phyloP scores from a whole-genome alignment of 2,888 invertebrate genomes.

The Exocentrus adspersus region DNA sequence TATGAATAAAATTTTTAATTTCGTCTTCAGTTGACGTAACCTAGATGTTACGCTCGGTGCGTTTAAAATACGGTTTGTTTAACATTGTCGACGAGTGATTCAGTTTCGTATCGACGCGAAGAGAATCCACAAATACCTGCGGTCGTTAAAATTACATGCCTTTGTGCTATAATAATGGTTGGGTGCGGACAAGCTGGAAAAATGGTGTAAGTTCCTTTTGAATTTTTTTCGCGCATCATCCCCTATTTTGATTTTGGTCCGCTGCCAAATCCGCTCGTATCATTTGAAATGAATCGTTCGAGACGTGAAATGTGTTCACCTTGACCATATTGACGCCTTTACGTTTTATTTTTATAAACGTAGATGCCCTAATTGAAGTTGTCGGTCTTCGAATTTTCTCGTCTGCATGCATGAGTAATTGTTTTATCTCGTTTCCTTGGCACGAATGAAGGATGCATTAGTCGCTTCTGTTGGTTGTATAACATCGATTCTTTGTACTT shows the following conservation, averaged over 20 bases:
- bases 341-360: background rate
- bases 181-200: constrained; percentile 2
- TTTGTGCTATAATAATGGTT: background rate
- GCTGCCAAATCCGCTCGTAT: background rate
- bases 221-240: too few relatives aligned
- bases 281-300: too few relatives aligned
- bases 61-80: constrained; percentile 36
- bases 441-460: background rate
- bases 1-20: constrained; percentile 7
- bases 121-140: background rate
- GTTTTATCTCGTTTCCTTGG: background rate
- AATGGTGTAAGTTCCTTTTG: constrained; percentile 16
- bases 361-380: too few relatives aligned
- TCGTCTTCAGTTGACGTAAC: constrained; percentile 29
- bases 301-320: background rate
- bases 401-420: too few relatives aligned
- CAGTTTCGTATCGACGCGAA: constrained; percentile 11
- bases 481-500: background rate
- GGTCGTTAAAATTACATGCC: too few relatives aligned
- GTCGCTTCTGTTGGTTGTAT: background rate
- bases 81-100: constrained; percentile 8
- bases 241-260: too few relatives aligned
- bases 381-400: too few relatives aligned
- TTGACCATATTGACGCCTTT: background rate
- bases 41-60: constrained; percentile 38